A percentile compares a stretch with the other conserved stretches of the same genome.
Conservation (phyloP, 2,888 invertebrate species). For the Bhutanitis thaidina region DNA sequence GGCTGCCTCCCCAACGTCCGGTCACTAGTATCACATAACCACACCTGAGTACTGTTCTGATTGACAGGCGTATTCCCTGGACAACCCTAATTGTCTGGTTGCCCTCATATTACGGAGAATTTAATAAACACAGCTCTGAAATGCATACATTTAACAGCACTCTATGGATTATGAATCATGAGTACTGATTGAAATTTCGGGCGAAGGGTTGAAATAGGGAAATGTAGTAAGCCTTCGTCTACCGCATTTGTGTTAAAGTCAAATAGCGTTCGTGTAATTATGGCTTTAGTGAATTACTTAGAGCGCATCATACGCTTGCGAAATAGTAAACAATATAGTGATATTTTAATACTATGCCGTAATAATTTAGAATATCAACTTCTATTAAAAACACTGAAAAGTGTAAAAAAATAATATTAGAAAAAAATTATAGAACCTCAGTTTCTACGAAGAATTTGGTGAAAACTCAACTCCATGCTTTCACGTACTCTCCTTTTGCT, state of each 20-base stretch:
- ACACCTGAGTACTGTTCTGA: constrained; percentile 45
- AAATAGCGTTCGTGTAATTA: neutral
- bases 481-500: constrained; percentile 1
- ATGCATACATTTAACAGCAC: constrained; percentile 41
- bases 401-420: too few species aligned
- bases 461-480: neutral
- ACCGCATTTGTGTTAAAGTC: neutral
- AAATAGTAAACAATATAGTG: too few species aligned
- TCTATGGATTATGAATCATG: constrained; percentile 49
- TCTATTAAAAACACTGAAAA: too few species aligned
- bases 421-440: neutral
- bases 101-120: constrained; percentile 57
- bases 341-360: too few species aligned
- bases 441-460: neutral
- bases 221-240: constrained; percentile 5
- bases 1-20: constrained; percentile 39
- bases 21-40: constrained; percentile 48
- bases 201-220: constrained; percentile 35
- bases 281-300: too few species aligned
- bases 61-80: constrained; percentile 63
- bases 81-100: constrained; percentile 56
- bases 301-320: too few species aligned
- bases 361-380: too few species aligned
- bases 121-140: constrained; percentile 60
- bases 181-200: constrained; percentile 51